Base-by-base conservation (phyloP, 1,140 invertebrate genomes). In the Nymphalis io region DNA sequence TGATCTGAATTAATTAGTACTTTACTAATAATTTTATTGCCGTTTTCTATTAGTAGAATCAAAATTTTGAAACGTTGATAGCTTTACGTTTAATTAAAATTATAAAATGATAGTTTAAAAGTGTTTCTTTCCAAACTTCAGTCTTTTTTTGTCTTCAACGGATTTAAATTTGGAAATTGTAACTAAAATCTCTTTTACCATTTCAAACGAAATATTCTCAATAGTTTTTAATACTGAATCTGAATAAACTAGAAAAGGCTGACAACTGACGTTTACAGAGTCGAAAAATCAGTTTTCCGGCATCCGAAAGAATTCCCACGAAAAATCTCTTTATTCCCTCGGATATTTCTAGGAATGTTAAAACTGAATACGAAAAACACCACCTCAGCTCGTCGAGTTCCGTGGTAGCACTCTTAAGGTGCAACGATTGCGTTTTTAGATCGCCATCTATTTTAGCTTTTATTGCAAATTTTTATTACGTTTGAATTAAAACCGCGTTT, bases 401-500 rank as follows among this genome's bases (percentile, higher is more conserved):
- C 27, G 16, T 53, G 27, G 33, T 67, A 51, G 62, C 58, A 65
- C 48, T 63, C 44, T 57, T 40, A 61, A 66, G 66, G 62, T 78
- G 73, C 76, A 73, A 66, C 68, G 65, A 60, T 73, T 70, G 76
- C 76, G 73, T 73, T 78, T 78, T 78, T 73, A 75, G 70, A 75
- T 71, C 73, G 65, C 70, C 73, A 73, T 78, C 62, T 74, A 72
- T 73, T 75, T 72, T 74, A 72, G 68, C 73, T 78, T 78, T 73
- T 75, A 75, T 78, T 75, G 73, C 76, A 78, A 73, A 73, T 78
- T 78, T 78, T 78, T 75, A 78, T 75, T 75, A 73, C 69, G 68
- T 63, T 75, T 69, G 70, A 72, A 77, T 77, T 75, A 72, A 74
- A 74, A 74, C 70, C 73, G 58, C 72, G 68, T 68, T 72, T 72